Base-by-base conservation (phyloP, 2,888 invertebrate species). In the Anoncus sp. region DNA sequence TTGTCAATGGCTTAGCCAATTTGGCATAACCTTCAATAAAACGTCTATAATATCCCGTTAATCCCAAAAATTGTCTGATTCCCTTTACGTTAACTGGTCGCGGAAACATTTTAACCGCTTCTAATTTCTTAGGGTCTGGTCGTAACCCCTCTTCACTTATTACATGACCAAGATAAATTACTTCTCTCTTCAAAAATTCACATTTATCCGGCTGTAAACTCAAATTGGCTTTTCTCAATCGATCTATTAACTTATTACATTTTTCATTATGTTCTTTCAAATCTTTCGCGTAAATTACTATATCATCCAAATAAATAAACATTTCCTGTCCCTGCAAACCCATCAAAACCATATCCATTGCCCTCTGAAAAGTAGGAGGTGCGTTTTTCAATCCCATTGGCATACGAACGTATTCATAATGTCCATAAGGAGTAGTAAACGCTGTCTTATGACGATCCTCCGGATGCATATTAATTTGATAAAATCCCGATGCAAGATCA, bases 331-430 rank as follows among this genome's bases (percentile, higher is more conserved):
- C 65, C 14, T 75, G 74, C 6, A 78, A 12, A 4, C 77, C 74
- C 24, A 83, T 55, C 9, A 91, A 71, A 0, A 91, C 85, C 66
- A 81, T 85, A 51, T 90, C 87, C 90, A 91, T 90, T 35, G 88
- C 75, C 9, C 90, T 65, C 81, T 91, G 90, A 62, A 91, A 91
- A 0, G 90, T 90, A 0, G 89, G 86, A 0, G 91, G 91, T 1
- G 91, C 90, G 73, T 90, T 91, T 84, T 88, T 89, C 9, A 92
- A 84, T 1, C 89, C 91, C 79, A 91, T 89, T 0, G 89, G 89
- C 86, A 90, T 87, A 20, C 89, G 67, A 7, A 74, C 80, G 63
- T 84, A 91, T 77, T 91, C 86, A 59, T 83, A 90, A 72, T 90
- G 90, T 24, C 88, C 90, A 9, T 75, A 60, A 35, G 83, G 85